A percentile compares a stretch with the other conserved stretches of the same genome.
Evolutionary conservation across 2,113 vertebrate genomes (phyloP).

Genomic region (Stegastes partitus): DNA sequence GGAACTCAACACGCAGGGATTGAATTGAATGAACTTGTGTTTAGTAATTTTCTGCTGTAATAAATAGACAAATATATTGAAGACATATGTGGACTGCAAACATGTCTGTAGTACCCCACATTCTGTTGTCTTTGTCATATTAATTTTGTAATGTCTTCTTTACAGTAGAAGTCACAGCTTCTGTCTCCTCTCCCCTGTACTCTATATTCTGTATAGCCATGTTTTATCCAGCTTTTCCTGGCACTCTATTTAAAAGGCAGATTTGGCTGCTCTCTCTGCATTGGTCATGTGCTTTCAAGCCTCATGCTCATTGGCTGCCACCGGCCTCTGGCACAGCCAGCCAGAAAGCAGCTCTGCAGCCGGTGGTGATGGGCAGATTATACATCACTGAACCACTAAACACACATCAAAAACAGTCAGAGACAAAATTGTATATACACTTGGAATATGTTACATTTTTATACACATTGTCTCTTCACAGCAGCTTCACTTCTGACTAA

Average conservation of each 20-base stretch:
- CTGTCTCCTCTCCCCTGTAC: background rate
- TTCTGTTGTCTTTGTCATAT: too few species aligned
- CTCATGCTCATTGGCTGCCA: constrained; percentile 75
- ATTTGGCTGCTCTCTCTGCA: constrained; percentile 45
- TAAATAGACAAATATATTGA: too few species aligned
- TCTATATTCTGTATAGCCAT: background rate
- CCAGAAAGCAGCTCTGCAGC: constrained; percentile 71
- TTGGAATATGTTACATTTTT: background rate
- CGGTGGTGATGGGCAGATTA: constrained; percentile 82
- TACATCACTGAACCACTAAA: constrained; percentile 9
- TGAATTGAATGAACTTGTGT: too few species aligned
- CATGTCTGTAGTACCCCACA: too few species aligned
- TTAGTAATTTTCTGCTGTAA: too few species aligned
- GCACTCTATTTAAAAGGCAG: constrained; percentile 64
- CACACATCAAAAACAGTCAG: constrained; percentile 9
- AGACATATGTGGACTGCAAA: too few species aligned
- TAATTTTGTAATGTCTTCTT: background rate
- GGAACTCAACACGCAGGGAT: too few species aligned
- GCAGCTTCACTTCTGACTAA: too few species aligned
- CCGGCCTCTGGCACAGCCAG: constrained; percentile 69
- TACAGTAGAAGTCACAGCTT: background rate
- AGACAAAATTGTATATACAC: background rate
- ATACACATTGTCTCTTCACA: background rate
- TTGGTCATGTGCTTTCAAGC: constrained; percentile 49
- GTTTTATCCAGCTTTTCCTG: constrained; percentile 31